phyloP scores from a whole-genome alignment of 2,888 invertebrate genomes.

The Diplolepis rosae region DNA sequence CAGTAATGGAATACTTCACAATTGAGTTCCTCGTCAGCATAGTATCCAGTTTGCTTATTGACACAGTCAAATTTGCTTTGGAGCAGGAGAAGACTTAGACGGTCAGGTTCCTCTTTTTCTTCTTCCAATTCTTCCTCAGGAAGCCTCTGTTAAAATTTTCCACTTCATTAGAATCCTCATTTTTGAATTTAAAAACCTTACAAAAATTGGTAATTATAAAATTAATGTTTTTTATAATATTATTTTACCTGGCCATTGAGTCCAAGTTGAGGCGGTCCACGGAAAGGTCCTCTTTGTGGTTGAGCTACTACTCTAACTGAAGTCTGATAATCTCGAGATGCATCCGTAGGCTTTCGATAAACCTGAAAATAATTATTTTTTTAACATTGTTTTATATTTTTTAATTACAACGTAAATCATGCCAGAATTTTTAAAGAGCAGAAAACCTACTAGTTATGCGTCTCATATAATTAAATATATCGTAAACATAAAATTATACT shows the following conservation, averaged over 20 bases:
- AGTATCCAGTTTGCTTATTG: conserved; percentile 89
- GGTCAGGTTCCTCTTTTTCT: conserved; percentile 90
- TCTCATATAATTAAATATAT: no score
- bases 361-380: conserved; percentile 11
- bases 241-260: conserved; percentile 28
- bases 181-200: background rate
- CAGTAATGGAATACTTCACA: conserved; percentile 97
- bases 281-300: conserved; percentile 15
- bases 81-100: conserved; percentile 84
- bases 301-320: background rate
- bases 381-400: background rate
- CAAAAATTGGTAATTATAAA: background rate
- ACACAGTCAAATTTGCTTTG: conserved; percentile 90
- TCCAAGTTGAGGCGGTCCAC: conserved; percentile 27
- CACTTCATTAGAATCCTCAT: background rate
- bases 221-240: background rate
- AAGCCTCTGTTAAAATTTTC: conserved; percentile 37
- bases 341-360: conserved; percentile 9
- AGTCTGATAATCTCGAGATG: background rate
- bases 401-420: no score
- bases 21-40: conserved; percentile 90
- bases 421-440: no score
- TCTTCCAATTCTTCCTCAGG: conserved; percentile 79
- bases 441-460: no score
- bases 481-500: no score